phyloP scores from a whole-genome alignment of 2,888 invertebrate species.

The Drosophila paramelanica region DNA sequence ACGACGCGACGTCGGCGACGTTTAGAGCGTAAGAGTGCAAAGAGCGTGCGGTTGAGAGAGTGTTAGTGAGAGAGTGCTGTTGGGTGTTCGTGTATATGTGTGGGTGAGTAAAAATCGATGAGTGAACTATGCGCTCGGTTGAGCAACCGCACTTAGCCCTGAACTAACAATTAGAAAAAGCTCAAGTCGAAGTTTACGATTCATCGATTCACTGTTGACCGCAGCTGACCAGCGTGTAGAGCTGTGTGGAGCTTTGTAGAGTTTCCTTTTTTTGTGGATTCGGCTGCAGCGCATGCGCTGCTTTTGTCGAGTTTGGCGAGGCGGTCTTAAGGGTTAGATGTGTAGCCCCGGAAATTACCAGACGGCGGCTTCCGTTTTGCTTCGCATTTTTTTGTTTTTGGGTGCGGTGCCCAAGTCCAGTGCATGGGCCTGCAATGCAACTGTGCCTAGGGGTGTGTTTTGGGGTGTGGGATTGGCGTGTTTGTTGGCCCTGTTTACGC shows the following conservation, averaged over 20 bases:
- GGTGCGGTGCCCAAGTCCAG: conserved; percentile 58
- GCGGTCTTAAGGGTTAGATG: conserved; percentile 32
- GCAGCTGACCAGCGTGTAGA: conserved; percentile 61
- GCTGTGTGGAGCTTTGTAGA: conserved; percentile 26
- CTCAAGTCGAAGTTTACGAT: conserved; percentile 36
- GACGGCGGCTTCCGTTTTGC: conserved; percentile 38
- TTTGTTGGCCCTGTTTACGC: conserved; percentile 5
- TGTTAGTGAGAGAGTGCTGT: conserved; percentile 1
- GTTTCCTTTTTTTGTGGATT: background rate
- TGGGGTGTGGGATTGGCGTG: conserved; percentile 7
- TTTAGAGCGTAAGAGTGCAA: conserved; percentile 27
- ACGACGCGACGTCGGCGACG: conserved; percentile 44
- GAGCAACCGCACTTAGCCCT: conserved; percentile 75
- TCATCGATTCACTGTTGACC: conserved; percentile 57
- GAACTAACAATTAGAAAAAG: conserved; percentile 57
- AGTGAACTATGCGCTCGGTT: conserved; percentile 46
- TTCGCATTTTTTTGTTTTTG: conserved; percentile 24
- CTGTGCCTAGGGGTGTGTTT: conserved; percentile 6
- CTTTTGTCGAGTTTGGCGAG: conserved; percentile 19
- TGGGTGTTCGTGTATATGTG: background rate
- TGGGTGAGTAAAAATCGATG: conserved; percentile 44
- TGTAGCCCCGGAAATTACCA: conserved; percentile 54
- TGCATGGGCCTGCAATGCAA: conserved; percentile 48
- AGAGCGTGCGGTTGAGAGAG: conserved; percentile 20
- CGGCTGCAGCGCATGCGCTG: conserved; percentile 60